Percentiles rank a stretch among this genome's conserved stretches.
Evolutionary conservation across 2,113 vertebrate genomes (phyloP).

Genomic region (Saguinus imperator): DNA sequence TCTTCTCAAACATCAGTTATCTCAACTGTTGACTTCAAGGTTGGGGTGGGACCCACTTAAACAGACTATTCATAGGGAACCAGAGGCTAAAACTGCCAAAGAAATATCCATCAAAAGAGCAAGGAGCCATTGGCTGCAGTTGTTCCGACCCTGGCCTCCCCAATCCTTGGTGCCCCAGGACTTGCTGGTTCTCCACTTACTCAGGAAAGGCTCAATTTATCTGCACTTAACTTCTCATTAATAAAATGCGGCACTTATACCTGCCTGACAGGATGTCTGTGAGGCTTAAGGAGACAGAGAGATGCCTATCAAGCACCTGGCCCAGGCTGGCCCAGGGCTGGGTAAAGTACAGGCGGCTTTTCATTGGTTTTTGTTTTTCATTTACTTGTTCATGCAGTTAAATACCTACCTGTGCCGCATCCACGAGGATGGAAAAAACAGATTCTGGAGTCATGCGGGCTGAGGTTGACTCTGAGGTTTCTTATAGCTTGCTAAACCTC

Average conservation of each 20-base stretch:
- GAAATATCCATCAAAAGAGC: background rate
- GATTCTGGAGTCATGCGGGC: background rate
- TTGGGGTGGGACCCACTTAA: background rate
- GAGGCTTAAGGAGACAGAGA: background rate
- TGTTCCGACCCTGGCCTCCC: background rate
- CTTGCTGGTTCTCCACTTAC: background rate
- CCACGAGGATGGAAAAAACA: background rate
- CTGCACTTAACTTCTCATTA: background rate
- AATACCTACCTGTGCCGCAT: background rate
- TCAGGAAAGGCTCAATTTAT: background rate
- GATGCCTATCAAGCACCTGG: background rate
- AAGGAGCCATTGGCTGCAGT: too few species aligned
- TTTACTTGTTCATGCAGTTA: background rate
- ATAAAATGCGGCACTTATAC: background rate
- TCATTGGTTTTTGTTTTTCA: background rate
- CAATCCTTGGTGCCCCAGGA: fast-evolving
- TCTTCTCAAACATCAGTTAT: background rate
- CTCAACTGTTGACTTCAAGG: background rate
- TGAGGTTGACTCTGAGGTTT: background rate
- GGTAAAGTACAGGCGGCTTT: background rate
- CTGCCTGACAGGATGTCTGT: background rate
- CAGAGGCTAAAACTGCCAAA: background rate
- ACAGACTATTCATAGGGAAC: background rate
- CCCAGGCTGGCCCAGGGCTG: background rate
- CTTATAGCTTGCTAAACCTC: background rate